Evolutionary conservation across 2,113 vertebrate genomes (phyloP).

Genomic region (Anhinga rufa): DNA sequence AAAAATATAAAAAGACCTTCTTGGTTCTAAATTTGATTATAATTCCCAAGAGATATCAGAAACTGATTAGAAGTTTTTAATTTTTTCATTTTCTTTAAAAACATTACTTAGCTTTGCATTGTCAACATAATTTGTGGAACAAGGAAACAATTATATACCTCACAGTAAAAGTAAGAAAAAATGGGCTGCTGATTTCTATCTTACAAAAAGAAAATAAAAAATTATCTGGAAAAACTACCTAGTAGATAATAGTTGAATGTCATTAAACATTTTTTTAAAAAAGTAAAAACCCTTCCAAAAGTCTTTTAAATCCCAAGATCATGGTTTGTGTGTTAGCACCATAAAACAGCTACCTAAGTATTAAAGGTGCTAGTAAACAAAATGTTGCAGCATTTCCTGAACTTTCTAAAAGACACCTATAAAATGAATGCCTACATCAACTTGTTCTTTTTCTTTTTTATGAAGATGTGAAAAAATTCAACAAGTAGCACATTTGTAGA

Average conservation of each 20-base stretch:
- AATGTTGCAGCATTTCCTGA: not conserved
- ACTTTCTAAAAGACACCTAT: not conserved
- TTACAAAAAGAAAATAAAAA: not conserved
- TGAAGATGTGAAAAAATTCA: not conserved
- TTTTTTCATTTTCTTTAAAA: not conserved
- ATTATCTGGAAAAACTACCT: not conserved
- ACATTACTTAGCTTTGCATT: not conserved
- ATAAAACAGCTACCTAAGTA: not conserved
- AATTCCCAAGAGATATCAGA: not conserved
- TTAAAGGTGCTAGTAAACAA: not conserved
- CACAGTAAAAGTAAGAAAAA: not conserved
- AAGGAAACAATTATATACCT: not conserved
- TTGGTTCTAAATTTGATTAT: not conserved
- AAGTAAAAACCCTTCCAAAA: not conserved
- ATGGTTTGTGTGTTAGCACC: not conserved
- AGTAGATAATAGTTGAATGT: not conserved
- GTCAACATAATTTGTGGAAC: not conserved
- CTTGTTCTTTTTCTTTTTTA: not conserved
- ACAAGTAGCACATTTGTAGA: not conserved
- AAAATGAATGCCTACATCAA: not conserved
- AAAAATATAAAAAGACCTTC: not conserved
- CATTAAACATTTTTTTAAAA: not conserved
- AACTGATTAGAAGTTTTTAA: not conserved
- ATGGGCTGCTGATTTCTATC: not conserved
- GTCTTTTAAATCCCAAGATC: not conserved